Percentiles rank a stretch among this genome's conserved stretches.
These are phyloP conservation scores for Trididemnum miniatum DNA, from an alignment of 23 tunicate genomes.

Conservation along the genomic window DNA sequence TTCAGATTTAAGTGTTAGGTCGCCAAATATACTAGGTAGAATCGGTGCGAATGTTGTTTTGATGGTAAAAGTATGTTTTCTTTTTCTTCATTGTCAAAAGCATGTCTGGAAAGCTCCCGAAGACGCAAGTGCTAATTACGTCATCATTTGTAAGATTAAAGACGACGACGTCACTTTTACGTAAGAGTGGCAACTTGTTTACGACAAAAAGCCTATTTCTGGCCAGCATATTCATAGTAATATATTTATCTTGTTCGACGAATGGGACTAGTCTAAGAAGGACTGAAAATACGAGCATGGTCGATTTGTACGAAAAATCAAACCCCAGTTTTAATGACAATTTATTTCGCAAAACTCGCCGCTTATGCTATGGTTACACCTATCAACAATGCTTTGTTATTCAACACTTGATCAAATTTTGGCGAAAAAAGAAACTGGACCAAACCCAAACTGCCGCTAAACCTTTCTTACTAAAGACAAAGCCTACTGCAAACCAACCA, in stretches of 20 bases:
- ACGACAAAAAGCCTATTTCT: background rate
- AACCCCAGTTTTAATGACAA: no score
- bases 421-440: no score
- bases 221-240: background rate
- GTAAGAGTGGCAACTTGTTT: conserved; percentile 12
- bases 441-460: no score
- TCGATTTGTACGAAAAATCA: no score
- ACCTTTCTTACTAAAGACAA: no score
- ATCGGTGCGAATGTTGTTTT: conserved; percentile 5
- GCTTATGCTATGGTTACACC: no score
- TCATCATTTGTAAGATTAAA: background rate
- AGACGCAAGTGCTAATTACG: background rate
- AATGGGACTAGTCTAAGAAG: background rate
- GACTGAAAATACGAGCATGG: background rate
- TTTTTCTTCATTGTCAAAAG: background rate
- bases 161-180: conserved; percentile 18
- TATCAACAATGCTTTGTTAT: no score
- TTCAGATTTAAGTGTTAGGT: no score
- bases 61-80: conserved; percentile 1
- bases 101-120: conserved; percentile 9
- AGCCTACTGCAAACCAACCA: no score
- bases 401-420: no score
- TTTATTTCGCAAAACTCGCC: no score
- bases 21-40: no score
- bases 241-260: background rate